Percentiles rank a stretch among this genome's conserved stretches.
Conservation (phyloP, 2,113 vertebrate species). For the Tamias sibiricus region DNA sequence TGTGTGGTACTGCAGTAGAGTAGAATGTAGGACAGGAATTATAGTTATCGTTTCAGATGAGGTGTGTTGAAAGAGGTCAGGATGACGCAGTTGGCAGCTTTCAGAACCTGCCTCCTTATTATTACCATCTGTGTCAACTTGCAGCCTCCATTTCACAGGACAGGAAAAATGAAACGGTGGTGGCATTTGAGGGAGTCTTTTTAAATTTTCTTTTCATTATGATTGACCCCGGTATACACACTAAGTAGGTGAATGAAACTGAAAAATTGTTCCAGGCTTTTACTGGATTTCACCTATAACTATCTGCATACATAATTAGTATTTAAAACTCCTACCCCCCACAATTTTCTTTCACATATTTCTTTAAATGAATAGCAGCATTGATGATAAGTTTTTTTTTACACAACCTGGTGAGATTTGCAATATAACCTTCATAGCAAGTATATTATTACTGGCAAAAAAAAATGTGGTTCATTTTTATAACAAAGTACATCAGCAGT, state of each 20-base stretch:
- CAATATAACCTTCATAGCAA: slow-evolving; percentile 48
- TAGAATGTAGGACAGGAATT: slow-evolving; percentile 74
- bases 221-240: slow-evolving; percentile 1
- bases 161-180: slow-evolving; percentile 61
- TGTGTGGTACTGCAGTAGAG: slow-evolving; percentile 64
- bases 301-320: neutral
- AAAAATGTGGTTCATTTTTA: slow-evolving; percentile 61
- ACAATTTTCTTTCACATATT: neutral
- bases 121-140: slow-evolving; percentile 84
- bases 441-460: slow-evolving; percentile 62
- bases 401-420: slow-evolving; percentile 48
- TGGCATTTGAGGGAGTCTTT: neutral
- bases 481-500: slow-evolving; percentile 64
- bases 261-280: neutral
- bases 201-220: neutral
- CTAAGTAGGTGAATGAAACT: slow-evolving; percentile 43
- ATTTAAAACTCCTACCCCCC: neutral
- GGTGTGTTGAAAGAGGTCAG: slow-evolving; percentile 82
- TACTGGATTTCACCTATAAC: neutral
- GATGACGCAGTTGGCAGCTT: slow-evolving; percentile 83
- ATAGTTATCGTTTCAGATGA: slow-evolving; percentile 84
- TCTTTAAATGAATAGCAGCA: neutral
- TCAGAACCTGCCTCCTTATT: slow-evolving; percentile 74
- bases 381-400: slow-evolving; percentile 30
- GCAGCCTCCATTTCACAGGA: slow-evolving; percentile 55